Conservation (phyloP, 2,888 invertebrate genomes). For the Masnerella sp. region DNA sequence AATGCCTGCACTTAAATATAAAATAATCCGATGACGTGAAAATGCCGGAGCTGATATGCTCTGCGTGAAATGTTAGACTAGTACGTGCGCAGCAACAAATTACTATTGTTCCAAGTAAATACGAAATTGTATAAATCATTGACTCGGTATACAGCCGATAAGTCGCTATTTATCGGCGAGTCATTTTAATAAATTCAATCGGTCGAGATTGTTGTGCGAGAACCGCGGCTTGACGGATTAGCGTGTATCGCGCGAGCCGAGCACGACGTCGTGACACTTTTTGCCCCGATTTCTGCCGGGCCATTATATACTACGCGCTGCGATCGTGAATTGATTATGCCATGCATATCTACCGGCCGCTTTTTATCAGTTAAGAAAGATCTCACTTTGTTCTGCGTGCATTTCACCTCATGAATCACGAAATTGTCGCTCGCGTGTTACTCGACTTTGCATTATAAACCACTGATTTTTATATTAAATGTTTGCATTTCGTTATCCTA, state of each 20-base stretch:
- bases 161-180: slow-evolving; percentile 21
- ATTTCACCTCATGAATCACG: slow-evolving; percentile 34
- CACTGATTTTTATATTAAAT: too few species aligned
- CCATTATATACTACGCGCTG: slow-evolving; percentile 13
- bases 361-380: slow-evolving; percentile 38
- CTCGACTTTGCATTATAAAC: slow-evolving; percentile 4
- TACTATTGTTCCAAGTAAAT: slow-evolving; percentile 19
- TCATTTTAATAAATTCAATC: slow-evolving; percentile 31
- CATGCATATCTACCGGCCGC: slow-evolving; percentile 34
- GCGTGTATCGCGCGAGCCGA: slow-evolving; percentile 4
- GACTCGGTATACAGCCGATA: background rate
- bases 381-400: slow-evolving; percentile 26
- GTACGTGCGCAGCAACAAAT: background rate
- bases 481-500: too few species aligned
- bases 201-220: slow-evolving; percentile 4
- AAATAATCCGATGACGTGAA: background rate
- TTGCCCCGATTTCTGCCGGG: slow-evolving; percentile 2
- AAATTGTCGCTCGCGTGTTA: slow-evolving; percentile 23
- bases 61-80: background rate
- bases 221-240: slow-evolving; percentile 2
- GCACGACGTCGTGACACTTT: slow-evolving; percentile 20
- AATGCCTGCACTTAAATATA: slow-evolving; percentile 9
- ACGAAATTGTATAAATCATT: slow-evolving; percentile 27
- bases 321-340: slow-evolving; percentile 29
- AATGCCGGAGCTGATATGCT: slow-evolving; percentile 4